Evolutionary conservation across 1,140 invertebrate genomes (phyloP).

Genomic region (Bathynomus jamesi): DNA sequence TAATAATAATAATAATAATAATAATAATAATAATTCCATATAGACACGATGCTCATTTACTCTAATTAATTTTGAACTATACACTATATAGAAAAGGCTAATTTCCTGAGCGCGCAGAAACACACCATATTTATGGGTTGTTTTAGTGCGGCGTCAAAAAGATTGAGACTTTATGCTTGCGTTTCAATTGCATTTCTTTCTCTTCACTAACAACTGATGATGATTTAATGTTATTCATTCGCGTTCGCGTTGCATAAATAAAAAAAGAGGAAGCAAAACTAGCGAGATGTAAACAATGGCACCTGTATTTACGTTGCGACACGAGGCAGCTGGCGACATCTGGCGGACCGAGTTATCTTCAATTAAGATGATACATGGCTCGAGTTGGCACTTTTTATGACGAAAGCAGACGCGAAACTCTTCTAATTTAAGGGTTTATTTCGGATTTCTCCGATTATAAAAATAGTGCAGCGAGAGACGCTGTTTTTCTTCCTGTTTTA

Average conservation of each 20-base stretch:
- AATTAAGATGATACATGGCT: not conserved
- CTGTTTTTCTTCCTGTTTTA: too few species aligned
- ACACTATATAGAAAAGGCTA: too few species aligned
- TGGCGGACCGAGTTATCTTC: not conserved
- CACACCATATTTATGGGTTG: too few species aligned
- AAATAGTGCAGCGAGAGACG: not conserved
- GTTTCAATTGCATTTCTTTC: not conserved
- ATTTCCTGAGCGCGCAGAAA: too few species aligned
- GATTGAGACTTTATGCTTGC: not conserved
- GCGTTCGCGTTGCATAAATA: not conserved
- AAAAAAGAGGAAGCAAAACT: not conserved
- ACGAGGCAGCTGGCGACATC: not conserved
- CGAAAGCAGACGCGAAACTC: not conserved
- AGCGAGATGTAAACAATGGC: slow-evolving; percentile 1
- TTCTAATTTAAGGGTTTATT: not conserved
- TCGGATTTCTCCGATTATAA: not conserved
- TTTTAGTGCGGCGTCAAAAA: too few species aligned
- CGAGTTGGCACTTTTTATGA: not conserved
- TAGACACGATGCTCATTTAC: too few species aligned
- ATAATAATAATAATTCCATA: slow-evolving; percentile 3
- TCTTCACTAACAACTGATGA: not conserved
- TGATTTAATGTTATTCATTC: not conserved
- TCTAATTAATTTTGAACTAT: too few species aligned
- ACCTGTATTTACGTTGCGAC: not conserved
- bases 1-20: slow-evolving; percentile 1